Conservation (phyloP, 2,113 vertebrate genomes). For the Rhinoderma darwinii region DNA sequence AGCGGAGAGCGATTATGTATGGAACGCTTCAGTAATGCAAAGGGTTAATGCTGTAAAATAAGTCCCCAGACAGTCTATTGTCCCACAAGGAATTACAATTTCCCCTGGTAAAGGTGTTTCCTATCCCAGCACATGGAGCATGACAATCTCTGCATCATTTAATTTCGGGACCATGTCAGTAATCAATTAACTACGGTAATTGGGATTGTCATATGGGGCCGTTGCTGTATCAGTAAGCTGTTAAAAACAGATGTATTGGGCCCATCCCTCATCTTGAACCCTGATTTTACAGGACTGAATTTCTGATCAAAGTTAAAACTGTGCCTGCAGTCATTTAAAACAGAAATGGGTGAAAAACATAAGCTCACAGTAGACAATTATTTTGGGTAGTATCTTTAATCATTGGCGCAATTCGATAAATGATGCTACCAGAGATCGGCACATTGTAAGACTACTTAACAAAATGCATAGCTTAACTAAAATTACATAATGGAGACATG, state of each 20-base stretch:
- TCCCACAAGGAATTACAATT: background rate
- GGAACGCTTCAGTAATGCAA: background rate
- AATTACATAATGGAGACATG: conserved; percentile 1
- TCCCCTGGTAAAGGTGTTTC: conserved; percentile 23
- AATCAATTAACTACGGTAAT: conserved; percentile 26
- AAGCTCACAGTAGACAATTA: conserved; percentile 21
- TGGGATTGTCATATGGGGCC: conserved; percentile 27
- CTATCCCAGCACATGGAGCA: conserved; percentile 14
- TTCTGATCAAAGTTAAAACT: conserved; percentile 46
- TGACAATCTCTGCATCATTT: conserved; percentile 36
- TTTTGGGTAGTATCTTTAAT: conserved; percentile 38
- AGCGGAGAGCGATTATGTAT: background rate
- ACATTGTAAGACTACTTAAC: background rate
- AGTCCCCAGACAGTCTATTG: background rate
- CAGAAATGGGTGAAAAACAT: conserved; percentile 28
- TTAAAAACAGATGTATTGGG: conserved; percentile 50
- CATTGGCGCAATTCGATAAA: conserved; percentile 17
- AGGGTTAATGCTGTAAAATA: background rate
- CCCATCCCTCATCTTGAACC: conserved; percentile 15
- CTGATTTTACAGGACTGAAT: conserved; percentile 38
- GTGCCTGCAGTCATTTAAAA: conserved; percentile 45
- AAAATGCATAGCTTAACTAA: background rate
- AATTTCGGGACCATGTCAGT: conserved; percentile 40
- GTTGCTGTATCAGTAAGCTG: conserved; percentile 33
- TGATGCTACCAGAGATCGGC: conserved; percentile 14